phyloP scores from a whole-genome alignment of 1,140 invertebrate species.

The Cydia strobilella region DNA sequence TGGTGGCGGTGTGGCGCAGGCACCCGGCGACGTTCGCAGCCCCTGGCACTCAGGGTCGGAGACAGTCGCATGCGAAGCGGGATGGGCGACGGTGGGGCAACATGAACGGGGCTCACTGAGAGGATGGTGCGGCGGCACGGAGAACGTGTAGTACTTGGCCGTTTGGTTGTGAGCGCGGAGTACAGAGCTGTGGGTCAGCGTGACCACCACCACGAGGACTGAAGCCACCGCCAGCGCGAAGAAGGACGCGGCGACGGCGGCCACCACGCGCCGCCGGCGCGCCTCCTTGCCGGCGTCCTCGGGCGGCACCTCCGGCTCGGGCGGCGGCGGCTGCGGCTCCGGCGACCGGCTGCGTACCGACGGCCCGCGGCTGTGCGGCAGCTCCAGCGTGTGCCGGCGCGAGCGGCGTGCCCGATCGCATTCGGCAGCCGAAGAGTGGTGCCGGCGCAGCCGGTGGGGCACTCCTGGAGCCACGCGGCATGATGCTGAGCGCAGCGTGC shows the following conservation, averaged over 20 bases:
- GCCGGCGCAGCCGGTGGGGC: constrained; percentile 68
- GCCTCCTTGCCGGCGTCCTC: constrained; percentile 77
- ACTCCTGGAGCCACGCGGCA: constrained; percentile 68
- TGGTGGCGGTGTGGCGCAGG: constrained; percentile 58
- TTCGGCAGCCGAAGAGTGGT: constrained; percentile 72
- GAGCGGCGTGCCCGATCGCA: constrained; percentile 71
- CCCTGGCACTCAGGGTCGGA: constrained; percentile 74
- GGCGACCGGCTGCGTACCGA: constrained; percentile 68
- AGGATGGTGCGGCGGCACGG: constrained; percentile 80
- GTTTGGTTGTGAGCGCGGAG: constrained; percentile 81
- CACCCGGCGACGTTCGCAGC: constrained; percentile 71
- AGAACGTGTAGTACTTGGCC: constrained; percentile 83
- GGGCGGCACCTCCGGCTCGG: constrained; percentile 61
- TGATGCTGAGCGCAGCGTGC: constrained; percentile 70
- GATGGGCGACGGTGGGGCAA: constrained; percentile 78
- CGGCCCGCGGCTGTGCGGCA: constrained; percentile 66
- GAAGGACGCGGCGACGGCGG: constrained; percentile 84
- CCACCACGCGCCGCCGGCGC: constrained; percentile 83
- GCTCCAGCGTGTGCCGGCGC: constrained; percentile 66
- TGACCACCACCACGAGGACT: constrained; percentile 86
- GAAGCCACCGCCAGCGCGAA: constrained; percentile 84
- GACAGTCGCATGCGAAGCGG: constrained; percentile 79
- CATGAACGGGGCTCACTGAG: constrained; percentile 80
- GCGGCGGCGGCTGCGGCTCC: constrained; percentile 61
- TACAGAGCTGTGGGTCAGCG: constrained; percentile 84